Evolutionary conservation across 92 coral and sea anemone genomes (phyloP).

Genomic region (Umimayanthus kanabou): DNA sequence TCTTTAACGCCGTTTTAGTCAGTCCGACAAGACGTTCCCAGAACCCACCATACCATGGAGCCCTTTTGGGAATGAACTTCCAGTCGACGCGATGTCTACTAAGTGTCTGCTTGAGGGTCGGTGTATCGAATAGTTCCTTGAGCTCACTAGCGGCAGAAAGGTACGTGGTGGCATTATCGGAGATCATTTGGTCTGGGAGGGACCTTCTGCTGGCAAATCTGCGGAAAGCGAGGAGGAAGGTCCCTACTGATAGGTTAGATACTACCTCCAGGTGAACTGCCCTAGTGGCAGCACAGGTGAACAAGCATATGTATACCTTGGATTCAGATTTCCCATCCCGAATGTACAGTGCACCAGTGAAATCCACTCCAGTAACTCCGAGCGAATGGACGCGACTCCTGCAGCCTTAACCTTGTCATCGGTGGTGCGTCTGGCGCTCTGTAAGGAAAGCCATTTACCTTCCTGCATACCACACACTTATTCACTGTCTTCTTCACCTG

Average conservation of each 20-base stretch:
- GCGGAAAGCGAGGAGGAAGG: conserved; percentile 59
- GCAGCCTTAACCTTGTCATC: conserved; percentile 46
- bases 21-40: conserved; percentile 73
- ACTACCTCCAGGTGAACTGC: conserved; percentile 66
- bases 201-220: conserved; percentile 59
- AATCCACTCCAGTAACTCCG: conserved; percentile 58
- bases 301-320: conserved; percentile 60
- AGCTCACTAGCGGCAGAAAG: conserved; percentile 53
- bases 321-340: conserved; percentile 14
- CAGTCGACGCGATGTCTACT: conserved; percentile 56
- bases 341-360: conserved; percentile 43
- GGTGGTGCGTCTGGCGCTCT: conserved; percentile 51
- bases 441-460: conserved; percentile 32
- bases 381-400: conserved; percentile 42
- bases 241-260: conserved; percentile 49
- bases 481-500: conserved; percentile 39
- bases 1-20: conserved; percentile 59
- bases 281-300: conserved; percentile 61
- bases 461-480: conserved; percentile 40
- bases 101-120: conserved; percentile 44
- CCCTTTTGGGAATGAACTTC: conserved; percentile 71
- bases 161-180: conserved; percentile 66
- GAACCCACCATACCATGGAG: conserved; percentile 70
- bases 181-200: conserved; percentile 56
- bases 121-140: conserved; percentile 22